Evolutionary conservation across 1,140 invertebrate genomes (phyloP).

Genomic region (Pachyrhynchus sulphureomaculatus): DNA sequence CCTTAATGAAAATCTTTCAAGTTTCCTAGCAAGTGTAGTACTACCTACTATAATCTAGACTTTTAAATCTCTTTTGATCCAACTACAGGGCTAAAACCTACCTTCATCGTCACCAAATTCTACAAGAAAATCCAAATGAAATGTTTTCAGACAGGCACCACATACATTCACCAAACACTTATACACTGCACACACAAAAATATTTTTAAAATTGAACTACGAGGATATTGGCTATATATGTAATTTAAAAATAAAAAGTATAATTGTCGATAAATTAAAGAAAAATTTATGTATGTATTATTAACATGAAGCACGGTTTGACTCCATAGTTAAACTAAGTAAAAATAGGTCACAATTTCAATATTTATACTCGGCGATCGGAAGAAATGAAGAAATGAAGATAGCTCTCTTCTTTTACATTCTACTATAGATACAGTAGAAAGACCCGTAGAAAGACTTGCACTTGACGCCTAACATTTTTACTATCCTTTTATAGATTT

Average conservation of each 20-base stretch:
- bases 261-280: background rate
- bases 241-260: too few species aligned
- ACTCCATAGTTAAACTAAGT: background rate
- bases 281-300: background rate
- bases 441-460: conserved; percentile 1
- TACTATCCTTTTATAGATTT: background rate
- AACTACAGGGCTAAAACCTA: background rate
- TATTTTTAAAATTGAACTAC: too few species aligned
- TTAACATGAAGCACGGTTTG: background rate
- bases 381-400: conserved; percentile 3
- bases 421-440: background rate
- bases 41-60: too few species aligned
- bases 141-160: background rate
- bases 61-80: too few species aligned
- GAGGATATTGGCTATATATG: too few species aligned
- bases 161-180: background rate
- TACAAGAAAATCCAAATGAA: background rate
- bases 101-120: background rate
- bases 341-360: conserved; percentile 6
- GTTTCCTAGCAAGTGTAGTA: too few species aligned
- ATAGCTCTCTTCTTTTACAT: conserved; percentile 2
- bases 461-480: background rate
- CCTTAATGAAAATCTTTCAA: too few species aligned
- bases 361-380: conserved; percentile 1
- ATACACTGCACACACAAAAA: background rate